These are phyloP conservation scores for Idris sp. DNA, from an alignment of 1,140 invertebrate species.

Conservation along the genomic window DNA sequence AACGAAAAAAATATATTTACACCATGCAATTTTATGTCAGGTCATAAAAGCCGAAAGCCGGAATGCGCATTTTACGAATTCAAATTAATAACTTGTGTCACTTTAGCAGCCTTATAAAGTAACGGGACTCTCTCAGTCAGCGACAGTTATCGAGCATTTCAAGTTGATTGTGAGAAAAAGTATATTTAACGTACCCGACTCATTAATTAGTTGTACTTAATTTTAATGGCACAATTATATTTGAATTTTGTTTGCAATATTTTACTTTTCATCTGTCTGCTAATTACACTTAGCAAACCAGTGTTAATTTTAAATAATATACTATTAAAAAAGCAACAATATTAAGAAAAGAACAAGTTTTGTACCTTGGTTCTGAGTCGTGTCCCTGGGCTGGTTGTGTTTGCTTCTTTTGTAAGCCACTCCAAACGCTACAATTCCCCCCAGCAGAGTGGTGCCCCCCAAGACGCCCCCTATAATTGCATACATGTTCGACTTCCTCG, in stretches of 20 bases:
- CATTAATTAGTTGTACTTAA: too few species aligned
- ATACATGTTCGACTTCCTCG: constrained; percentile 78
- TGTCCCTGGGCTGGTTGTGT: constrained; percentile 72
- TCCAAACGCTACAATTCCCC: constrained; percentile 74
- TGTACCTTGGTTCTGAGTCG: constrained; percentile 77
- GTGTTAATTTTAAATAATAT: too few species aligned
- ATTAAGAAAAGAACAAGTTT: too few species aligned
- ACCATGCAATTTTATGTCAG: constrained; percentile 9
- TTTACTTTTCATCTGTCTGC: too few species aligned
- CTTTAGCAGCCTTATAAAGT: not conserved
- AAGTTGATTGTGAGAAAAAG: constrained; percentile 7
- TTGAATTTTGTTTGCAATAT: too few species aligned
- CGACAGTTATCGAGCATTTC: constrained; percentile 2
- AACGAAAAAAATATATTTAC: too few species aligned
- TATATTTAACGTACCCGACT: too few species aligned
- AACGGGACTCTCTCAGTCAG: constrained; percentile 12
- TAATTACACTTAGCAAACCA: too few species aligned
- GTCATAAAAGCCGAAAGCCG: constrained; percentile 20
- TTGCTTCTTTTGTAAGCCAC: constrained; percentile 78
- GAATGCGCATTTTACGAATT: constrained; percentile 6
- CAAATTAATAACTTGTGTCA: constrained; percentile 16
- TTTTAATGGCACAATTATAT: too few species aligned
- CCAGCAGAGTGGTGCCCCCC: constrained; percentile 76
- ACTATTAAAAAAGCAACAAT: too few species aligned
- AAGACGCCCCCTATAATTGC: constrained; percentile 80